Evolutionary conservation across 2,113 vertebrate species (phyloP), one percentile per base, ranked within the genome.

Genomic region (Plestiodon gilberti): DNA sequence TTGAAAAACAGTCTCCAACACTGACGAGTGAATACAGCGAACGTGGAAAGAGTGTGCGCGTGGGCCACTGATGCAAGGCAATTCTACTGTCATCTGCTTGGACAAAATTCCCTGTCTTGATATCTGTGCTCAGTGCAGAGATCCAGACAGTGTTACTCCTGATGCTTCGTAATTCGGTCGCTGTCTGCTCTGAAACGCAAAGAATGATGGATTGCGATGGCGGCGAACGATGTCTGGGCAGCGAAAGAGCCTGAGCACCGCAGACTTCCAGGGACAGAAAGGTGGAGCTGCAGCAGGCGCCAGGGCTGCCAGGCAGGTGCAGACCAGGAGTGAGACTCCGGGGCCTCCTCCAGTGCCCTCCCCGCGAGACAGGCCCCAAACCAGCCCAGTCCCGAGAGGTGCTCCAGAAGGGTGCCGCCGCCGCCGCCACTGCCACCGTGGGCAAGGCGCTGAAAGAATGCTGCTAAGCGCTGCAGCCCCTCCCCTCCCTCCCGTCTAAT

Each of bases 21-120:
- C 78, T 73, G 40, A 64, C 86, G 75, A 78, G 74, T 80, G 75
- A 86, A 71, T n/a, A 55, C 70, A 40, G 55, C 55, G 67, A 80
- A 75, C 0, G 0, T 6, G 40, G 88, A 52, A 82, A 78, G 20
- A 0, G 70, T 22, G 6, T 0, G 0, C 84, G 81, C 28, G 6
- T 0, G 0, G 83, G 81, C 28, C 92, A 61, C 57, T 85, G 75
- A 55, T 61, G 85, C 0, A 14, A 25, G 38, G 23, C 61, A 76
- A 89, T 84, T 82, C 78, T 82, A 82, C 83, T 89, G 84, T 83
- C 85, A 87, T 89, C 88, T 84, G 23, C 61, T 85, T 86, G 84
- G 85, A 83, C 81, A 77, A 18, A 89, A 85, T 74, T 71, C 65
- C 40, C 64, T 67, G 65, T 75, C 76, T 93, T 88, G 87, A 2